Percentiles rank a stretch among this genome's conserved stretches.
Evolutionary conservation across 2,113 vertebrate species (phyloP).

Genomic region (Cheilinus undulatus): DNA sequence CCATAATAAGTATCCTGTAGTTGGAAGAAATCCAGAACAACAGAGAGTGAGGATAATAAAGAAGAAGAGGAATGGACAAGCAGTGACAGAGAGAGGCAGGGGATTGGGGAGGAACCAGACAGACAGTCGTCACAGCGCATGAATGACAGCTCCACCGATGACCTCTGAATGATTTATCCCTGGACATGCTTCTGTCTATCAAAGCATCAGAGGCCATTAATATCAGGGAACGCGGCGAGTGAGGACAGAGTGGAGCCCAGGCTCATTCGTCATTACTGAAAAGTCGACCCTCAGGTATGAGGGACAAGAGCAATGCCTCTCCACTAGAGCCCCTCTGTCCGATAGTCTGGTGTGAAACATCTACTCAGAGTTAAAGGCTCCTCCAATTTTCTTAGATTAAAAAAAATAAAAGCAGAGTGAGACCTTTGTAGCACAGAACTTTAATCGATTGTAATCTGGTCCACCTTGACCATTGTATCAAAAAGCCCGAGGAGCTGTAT

Average conservation of each 20-base stretch:
- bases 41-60: conserved; percentile 4
- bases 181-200: conserved; percentile 73
- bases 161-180: conserved; percentile 79
- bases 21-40: too few relatives aligned
- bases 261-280: conserved; percentile 64
- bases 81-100: conserved; percentile 11
- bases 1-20: too few relatives aligned
- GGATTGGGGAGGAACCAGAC: conserved; percentile 48
- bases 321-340: conserved; percentile 22
- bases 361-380: conserved; percentile 20
- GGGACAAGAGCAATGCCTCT: conserved; percentile 4
- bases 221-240: conserved; percentile 53
- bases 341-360: conserved; percentile 12
- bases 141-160: conserved; percentile 72
- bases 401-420: conserved; percentile 36
- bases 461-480: conserved; percentile 39
- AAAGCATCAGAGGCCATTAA: conserved; percentile 73
- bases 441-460: conserved; percentile 51
- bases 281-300: conserved; percentile 60
- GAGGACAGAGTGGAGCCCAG: conserved; percentile 37
- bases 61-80: neutral
- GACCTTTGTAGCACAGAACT: conserved; percentile 20
- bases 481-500: conserved; percentile 37
- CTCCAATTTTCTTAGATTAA: neutral
- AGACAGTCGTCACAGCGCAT: conserved; percentile 36